Conservation (phyloP, 1,140 invertebrate species). For the Coptotermes formosanus region DNA sequence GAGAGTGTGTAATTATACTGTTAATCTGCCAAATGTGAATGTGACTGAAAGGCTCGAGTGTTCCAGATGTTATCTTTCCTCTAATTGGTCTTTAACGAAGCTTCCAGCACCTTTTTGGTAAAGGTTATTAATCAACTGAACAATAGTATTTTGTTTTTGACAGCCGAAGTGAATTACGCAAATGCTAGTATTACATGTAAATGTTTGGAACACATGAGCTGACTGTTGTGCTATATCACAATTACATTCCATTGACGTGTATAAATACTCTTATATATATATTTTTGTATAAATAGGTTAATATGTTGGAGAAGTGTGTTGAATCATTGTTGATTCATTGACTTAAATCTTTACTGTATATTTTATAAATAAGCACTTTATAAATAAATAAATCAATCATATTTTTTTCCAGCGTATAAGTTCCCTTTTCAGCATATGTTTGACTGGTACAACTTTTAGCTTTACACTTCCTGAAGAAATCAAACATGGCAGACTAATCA, state of each 20-base stretch:
- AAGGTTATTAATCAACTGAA: not conserved
- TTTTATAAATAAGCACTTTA: not conserved
- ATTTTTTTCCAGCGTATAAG: not conserved
- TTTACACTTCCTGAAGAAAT: too few species aligned
- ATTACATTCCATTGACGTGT: not conserved
- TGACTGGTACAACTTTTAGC: too few species aligned
- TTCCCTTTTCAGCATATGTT: not conserved
- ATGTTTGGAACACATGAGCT: not conserved
- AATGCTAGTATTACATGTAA: not conserved
- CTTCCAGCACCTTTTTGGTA: not conserved
- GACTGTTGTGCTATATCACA: not conserved
- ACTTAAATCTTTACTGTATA: not conserved
- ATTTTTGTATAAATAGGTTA: not conserved
- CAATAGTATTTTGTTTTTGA: not conserved
- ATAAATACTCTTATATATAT: not conserved
- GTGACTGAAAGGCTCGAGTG: not conserved
- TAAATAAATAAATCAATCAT: not conserved
- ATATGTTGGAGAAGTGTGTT: not conserved
- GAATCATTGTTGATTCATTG: slow-evolving; percentile 2
- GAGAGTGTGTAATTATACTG: not conserved
- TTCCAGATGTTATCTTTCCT: not conserved
- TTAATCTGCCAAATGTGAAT: not conserved
- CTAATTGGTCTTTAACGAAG: not conserved
- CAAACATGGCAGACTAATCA: too few species aligned
- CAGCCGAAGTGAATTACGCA: not conserved